A percentile compares a stretch with the other conserved stretches of the same genome.
Conservation (phyloP, 2,888 invertebrate genomes). For the Caenorhabditis uteleia region DNA sequence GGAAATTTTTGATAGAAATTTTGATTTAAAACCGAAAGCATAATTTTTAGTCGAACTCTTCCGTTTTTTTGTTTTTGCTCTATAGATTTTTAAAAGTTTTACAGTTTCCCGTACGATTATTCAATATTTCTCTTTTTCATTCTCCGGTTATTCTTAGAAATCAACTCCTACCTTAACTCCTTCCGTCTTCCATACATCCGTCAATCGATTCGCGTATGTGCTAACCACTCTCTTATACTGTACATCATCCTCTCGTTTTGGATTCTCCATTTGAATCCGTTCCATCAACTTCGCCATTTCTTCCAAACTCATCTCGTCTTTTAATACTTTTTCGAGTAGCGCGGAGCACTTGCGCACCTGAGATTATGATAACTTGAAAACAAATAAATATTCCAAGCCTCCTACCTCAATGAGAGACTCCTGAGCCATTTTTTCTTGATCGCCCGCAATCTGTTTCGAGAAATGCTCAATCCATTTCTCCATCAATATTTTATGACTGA, state of each 20-base stretch:
- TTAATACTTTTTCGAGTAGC: conserved; percentile 1
- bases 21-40: too few relatives aligned
- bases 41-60: neutral
- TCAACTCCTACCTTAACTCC: neutral
- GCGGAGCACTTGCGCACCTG: neutral
- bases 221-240: conserved; percentile 5
- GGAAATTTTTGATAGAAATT: too few relatives aligned
- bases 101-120: conserved; percentile 3
- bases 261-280: conserved; percentile 9
- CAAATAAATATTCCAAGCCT: neutral
- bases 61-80: neutral
- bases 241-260: conserved; percentile 8
- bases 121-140: neutral
- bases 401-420: conserved; percentile 14
- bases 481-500: conserved; percentile 33
- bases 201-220: conserved; percentile 5
- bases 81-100: conserved; percentile 6
- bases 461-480: conserved; percentile 39
- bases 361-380: neutral
- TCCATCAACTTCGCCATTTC: conserved; percentile 17
- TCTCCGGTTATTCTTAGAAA: neutral
- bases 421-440: conserved; percentile 8
- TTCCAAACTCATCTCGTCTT: conserved; percentile 7
- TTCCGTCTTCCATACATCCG: conserved; percentile 1
- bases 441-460: conserved; percentile 20